Evolutionary conservation across 2,888 invertebrate species (phyloP).

Genomic region (Polylopha cassiicola): DNA sequence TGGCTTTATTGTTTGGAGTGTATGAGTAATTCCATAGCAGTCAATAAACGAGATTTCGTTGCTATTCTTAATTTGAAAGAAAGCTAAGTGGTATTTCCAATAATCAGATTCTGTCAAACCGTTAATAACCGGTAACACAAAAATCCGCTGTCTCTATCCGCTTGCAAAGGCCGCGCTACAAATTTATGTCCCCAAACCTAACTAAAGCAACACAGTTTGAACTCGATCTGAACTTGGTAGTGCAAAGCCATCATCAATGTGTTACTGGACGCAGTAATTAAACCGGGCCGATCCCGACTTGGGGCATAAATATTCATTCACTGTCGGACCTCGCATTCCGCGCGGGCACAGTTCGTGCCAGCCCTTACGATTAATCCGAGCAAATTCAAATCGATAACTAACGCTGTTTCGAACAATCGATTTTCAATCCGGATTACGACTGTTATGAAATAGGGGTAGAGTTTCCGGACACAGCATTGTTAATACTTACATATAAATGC

Average conservation of each 20-base stretch:
- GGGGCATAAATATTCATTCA: slow-evolving; percentile 58
- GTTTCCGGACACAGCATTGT: not conserved
- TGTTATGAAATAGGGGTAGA: not conserved
- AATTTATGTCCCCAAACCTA: slow-evolving; percentile 11
- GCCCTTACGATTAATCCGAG: slow-evolving; percentile 18
- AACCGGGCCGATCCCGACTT: slow-evolving; percentile 29
- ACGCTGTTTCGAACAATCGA: too few species aligned
- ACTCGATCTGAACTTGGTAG: slow-evolving; percentile 11
- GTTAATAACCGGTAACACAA: too few species aligned
- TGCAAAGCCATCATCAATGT: slow-evolving; percentile 18
- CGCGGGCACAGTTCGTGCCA: slow-evolving; percentile 29
- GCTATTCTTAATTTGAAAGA: too few species aligned
- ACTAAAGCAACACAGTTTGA: slow-evolving; percentile 9
- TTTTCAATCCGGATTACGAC: not conserved
- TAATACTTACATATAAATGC: too few species aligned
- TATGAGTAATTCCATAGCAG: too few species aligned
- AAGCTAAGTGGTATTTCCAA: too few species aligned
- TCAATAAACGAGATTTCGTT: too few species aligned
- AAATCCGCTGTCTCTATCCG: too few species aligned
- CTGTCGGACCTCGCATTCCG: slow-evolving; percentile 43
- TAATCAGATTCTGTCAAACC: too few species aligned
- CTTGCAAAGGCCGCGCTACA: slow-evolving; percentile 2
- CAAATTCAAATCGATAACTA: slow-evolving; percentile 9
- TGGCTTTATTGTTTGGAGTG: too few species aligned
- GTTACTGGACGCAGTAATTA: slow-evolving; percentile 36